phyloP scores from a whole-genome alignment of 2,797 vertebrate genomes.

The Sylvia borin region DNA sequence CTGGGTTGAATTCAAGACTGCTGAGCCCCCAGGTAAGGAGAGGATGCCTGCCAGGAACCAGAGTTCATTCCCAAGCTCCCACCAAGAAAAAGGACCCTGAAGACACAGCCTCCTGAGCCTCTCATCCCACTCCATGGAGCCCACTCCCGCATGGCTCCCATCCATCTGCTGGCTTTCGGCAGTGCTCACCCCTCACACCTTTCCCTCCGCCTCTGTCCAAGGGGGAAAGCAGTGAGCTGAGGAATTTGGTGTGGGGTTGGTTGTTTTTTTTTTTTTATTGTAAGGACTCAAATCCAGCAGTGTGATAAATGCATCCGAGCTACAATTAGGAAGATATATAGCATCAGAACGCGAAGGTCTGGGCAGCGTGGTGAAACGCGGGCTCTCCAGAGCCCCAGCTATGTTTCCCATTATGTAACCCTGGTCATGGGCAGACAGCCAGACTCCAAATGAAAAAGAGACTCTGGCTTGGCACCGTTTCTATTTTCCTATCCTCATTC shows the following conservation, averaged over 20 bases:
- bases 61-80: not conserved
- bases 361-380: constrained; percentile 88
- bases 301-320: constrained; percentile 95
- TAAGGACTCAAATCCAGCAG: constrained; percentile 88
- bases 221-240: constrained; percentile 65
- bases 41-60: not conserved
- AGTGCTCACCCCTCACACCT: constrained; percentile 46
- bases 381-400: constrained; percentile 97
- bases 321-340: constrained; percentile 97
- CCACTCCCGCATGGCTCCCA: not conserved
- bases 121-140: not conserved
- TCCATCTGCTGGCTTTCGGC: not conserved
- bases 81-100: not conserved
- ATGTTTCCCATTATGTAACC: constrained; percentile 99
- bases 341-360: constrained; percentile 94
- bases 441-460: constrained; percentile 99
- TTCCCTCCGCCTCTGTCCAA: constrained; percentile 54
- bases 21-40: not conserved
- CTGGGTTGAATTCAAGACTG: not conserved
- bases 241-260: constrained; percentile 62
- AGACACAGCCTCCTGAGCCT: not conserved
- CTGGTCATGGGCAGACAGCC: constrained; percentile 99
- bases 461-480: constrained; percentile 99
- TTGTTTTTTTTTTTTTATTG: constrained; percentile 72
- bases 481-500: constrained; percentile 99